These are phyloP conservation scores for Drosophila leontia DNA, from an alignment of 1,140 invertebrate species.

Conservation along the genomic window DNA sequence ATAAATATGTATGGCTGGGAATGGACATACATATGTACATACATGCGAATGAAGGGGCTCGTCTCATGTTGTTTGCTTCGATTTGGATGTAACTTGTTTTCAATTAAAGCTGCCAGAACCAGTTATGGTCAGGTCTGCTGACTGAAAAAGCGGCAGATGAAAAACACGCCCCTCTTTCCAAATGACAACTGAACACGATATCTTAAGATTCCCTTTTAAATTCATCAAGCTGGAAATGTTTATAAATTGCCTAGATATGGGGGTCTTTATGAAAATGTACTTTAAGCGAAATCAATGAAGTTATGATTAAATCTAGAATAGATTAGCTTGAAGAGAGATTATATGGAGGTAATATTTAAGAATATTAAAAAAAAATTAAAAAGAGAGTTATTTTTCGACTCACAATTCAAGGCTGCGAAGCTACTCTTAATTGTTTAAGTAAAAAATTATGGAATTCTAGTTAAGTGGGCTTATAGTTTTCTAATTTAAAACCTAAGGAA, in stretches of 20 bases:
- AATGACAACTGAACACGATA: not conserved
- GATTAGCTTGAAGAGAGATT: no score
- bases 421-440: no score
- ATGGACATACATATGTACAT: slow-evolving; percentile 1
- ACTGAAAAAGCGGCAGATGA: not conserved
- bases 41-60: slow-evolving; percentile 54
- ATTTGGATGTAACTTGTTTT: slow-evolving; percentile 36
- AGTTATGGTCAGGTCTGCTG: not conserved
- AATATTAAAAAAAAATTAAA: no score
- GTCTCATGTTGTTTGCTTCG: slow-evolving; percentile 49
- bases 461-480: not conserved
- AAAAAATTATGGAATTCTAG: not conserved
- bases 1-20: slow-evolving; percentile 14
- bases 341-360: not conserved
- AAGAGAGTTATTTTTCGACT: no score
- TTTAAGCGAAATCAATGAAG: no score
- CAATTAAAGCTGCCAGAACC: slow-evolving; percentile 25
- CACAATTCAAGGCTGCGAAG: no score
- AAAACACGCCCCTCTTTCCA: not conserved
- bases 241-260: not conserved
- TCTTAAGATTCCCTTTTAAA: not conserved
- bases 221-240: not conserved
- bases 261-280: not conserved
- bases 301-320: no score
- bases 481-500: not conserved